Percentiles rank a stretch among this genome's conserved stretches.
These are phyloP conservation scores for Copidosoma floridanum DNA, from an alignment of 1,140 invertebrate genomes.

Conservation along the genomic window DNA sequence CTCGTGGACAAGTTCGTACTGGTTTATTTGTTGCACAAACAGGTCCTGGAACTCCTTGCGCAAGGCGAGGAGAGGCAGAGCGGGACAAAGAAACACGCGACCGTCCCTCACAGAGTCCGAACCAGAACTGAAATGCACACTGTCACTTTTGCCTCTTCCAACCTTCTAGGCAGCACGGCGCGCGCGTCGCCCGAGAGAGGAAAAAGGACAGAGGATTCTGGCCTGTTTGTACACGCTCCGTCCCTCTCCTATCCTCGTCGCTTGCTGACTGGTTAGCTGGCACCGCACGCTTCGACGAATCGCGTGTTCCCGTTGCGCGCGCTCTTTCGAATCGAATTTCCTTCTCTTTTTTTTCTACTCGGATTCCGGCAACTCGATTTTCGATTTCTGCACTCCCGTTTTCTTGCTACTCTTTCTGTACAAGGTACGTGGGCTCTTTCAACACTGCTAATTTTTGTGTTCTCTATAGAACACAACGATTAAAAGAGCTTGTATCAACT, in stretches of 20 bases:
- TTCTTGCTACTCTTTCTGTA: too few species aligned
- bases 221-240: neutral
- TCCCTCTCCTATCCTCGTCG: neutral
- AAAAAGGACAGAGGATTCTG: too few species aligned
- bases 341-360: neutral
- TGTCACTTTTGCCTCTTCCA: conserved; percentile 36
- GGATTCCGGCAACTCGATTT: too few species aligned
- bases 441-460: too few species aligned
- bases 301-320: conserved; percentile 2
- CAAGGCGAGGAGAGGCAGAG: too few species aligned
- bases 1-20: too few species aligned
- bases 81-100: too few species aligned
- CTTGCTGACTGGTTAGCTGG: conserved; percentile 34
- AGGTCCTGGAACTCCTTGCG: neutral
- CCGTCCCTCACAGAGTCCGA: conserved; percentile 28
- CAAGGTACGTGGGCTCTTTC: too few species aligned
- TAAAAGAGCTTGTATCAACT: too few species aligned
- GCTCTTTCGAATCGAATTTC: conserved; percentile 17
- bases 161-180: neutral
- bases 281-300: conserved; percentile 30
- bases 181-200: neutral
- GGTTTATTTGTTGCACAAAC: neutral
- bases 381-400: too few species aligned
- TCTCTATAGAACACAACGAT: too few species aligned
- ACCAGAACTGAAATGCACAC: conserved; percentile 37